phyloP scores from a whole-genome alignment of 2,113 vertebrate species.

The Mus pahari region DNA sequence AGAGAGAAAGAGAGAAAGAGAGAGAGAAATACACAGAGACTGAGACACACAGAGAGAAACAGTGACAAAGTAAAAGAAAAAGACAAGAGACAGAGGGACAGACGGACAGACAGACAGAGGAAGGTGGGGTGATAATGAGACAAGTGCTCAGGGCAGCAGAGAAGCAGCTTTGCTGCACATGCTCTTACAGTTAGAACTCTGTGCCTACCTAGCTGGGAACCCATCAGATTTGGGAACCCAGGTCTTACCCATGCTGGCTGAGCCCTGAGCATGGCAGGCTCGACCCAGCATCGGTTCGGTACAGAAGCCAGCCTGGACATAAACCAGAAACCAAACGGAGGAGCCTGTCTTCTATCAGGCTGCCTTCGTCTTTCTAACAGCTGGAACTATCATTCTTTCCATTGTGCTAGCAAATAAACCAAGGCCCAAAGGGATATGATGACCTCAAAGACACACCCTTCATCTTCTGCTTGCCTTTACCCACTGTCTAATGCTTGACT shows the following conservation, averaged over 20 bases:
- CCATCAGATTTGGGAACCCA: fast-evolving
- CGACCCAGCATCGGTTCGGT: fast-evolving
- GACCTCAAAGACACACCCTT: not conserved
- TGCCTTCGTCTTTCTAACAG: not conserved
- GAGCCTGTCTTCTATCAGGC: not conserved
- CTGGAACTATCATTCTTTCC: not conserved
- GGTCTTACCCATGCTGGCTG: not conserved
- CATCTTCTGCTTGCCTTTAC: not conserved
- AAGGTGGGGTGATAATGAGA: too few species aligned
- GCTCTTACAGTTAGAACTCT: not conserved
- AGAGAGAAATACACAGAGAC: not conserved
- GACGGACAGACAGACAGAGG: not conserved
- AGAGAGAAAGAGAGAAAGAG: not conserved
- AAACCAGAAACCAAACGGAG: not conserved
- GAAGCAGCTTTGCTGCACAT: not conserved
- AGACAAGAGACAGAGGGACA: not conserved
- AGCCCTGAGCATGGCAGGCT: not conserved
- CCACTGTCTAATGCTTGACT: not conserved
- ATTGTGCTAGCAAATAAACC: not conserved
- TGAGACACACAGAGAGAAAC: too few species aligned
- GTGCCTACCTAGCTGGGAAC: not conserved
- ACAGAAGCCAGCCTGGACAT: not conserved
- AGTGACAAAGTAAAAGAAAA: not conserved
- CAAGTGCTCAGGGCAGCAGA: fast-evolving
- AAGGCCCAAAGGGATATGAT: not conserved